Evolutionary conservation across 1,140 invertebrate genomes (phyloP).

Genomic region (Macrotrachela quadricornifera): DNA sequence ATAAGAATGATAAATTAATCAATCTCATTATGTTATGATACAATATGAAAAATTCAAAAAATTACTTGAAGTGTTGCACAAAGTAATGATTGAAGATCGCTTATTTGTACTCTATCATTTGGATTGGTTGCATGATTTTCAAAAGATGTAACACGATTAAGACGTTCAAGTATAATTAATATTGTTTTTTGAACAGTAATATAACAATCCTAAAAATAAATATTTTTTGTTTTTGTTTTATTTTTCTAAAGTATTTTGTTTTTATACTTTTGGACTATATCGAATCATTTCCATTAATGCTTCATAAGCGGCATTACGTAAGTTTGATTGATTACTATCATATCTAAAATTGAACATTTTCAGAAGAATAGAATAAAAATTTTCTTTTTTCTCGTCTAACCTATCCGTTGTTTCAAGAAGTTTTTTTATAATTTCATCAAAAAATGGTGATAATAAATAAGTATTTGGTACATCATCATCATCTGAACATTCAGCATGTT

Average conservation of each 20-base stretch:
- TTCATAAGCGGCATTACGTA: slow-evolving; percentile 87
- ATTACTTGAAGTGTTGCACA: slow-evolving; percentile 65
- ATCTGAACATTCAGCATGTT: slow-evolving; percentile 14
- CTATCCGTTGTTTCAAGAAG: slow-evolving; percentile 72
- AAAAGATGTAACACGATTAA: slow-evolving; percentile 77
- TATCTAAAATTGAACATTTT: slow-evolving; percentile 15
- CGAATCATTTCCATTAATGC: no score
- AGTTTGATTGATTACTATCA: slow-evolving; percentile 49
- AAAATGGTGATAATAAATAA: slow-evolving; percentile 74
- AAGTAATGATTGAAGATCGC: slow-evolving; percentile 81
- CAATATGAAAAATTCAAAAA: neutral
- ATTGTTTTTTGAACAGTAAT: slow-evolving; percentile 81
- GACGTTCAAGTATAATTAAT: slow-evolving; percentile 72
- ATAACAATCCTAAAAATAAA: slow-evolving; percentile 59
- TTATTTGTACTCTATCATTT: slow-evolving; percentile 71
- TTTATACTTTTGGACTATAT: no score
- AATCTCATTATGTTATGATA: no score
- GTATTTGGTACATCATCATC: slow-evolving; percentile 54
- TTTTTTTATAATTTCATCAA: slow-evolving; percentile 71
- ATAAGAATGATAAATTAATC: no score
- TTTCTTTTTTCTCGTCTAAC: no score
- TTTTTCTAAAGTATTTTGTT: no score
- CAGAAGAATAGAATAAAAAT: no score
- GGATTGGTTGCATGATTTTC: slow-evolving; percentile 38
- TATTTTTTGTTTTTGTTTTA: no score